Conservation (phyloP, 2,888 invertebrate genomes). For the Rhodophaea formosa region DNA sequence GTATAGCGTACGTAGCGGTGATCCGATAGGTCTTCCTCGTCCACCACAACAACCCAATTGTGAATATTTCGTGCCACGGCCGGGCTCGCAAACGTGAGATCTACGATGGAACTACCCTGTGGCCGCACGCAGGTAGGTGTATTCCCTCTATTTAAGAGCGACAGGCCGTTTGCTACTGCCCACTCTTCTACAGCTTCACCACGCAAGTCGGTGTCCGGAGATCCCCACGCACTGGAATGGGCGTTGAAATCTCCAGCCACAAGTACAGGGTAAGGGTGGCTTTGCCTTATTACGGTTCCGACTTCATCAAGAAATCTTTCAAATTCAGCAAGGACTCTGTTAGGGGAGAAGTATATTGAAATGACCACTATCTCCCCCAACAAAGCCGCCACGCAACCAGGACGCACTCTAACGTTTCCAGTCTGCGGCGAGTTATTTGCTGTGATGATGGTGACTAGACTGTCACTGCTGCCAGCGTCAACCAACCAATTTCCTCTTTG, state of each 20-base stretch:
- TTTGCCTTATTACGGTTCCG: background rate
- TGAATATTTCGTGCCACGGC: slow-evolving; percentile 16
- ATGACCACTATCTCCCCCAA: slow-evolving; percentile 17
- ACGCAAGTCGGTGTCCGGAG: no score
- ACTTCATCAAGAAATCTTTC: slow-evolving; percentile 13
- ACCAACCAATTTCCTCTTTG: slow-evolving; percentile 19
- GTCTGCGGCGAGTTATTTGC: background rate
- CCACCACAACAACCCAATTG: no score
- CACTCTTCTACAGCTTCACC: no score
- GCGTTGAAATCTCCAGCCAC: no score
- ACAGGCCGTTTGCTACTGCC: no score
- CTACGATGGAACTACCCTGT: no score
- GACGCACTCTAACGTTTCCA: slow-evolving; percentile 1
- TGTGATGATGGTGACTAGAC: background rate
- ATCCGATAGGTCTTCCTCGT: no score
- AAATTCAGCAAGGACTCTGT: slow-evolving; percentile 17
- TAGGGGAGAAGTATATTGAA: slow-evolving; percentile 21
- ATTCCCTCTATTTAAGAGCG: no score
- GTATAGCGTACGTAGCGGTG: no score
- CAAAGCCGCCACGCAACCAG: slow-evolving; percentile 19
- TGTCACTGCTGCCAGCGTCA: slow-evolving; percentile 17
- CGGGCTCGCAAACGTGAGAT: slow-evolving; percentile 10
- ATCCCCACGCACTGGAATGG: no score
- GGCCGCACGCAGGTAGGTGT: no score
- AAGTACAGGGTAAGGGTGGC: no score